Evolutionary conservation across 2,797 vertebrate species (phyloP).

Genomic region (Sarcoramphus papa): DNA sequence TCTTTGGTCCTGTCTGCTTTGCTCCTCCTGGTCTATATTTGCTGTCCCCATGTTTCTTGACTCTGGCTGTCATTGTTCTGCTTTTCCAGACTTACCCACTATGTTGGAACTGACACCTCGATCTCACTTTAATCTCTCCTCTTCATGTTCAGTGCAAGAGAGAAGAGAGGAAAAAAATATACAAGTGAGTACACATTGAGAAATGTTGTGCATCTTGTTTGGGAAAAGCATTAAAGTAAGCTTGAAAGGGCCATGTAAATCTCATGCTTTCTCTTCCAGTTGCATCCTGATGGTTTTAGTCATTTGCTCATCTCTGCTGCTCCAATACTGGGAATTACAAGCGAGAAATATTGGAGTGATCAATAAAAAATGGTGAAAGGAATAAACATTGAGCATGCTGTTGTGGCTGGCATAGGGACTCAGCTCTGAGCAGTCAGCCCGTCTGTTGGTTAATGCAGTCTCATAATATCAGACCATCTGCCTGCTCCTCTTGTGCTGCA

Average conservation of each 20-base stretch:
- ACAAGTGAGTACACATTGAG: neutral
- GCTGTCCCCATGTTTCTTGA: neutral
- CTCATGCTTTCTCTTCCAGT: neutral
- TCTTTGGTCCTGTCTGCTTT: neutral
- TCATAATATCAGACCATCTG: slow-evolving; percentile 36
- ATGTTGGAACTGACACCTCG: neutral
- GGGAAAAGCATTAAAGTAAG: neutral
- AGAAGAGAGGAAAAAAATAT: neutral
- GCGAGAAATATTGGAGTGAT: slow-evolving; percentile 15
- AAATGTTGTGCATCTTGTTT: neutral
- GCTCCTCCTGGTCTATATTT: neutral
- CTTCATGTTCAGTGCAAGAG: neutral
- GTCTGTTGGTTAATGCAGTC: slow-evolving; percentile 9
- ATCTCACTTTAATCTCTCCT: neutral
- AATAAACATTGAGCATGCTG: slow-evolving; percentile 15
- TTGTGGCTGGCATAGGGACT: slow-evolving; percentile 31
- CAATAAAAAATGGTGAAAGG: neutral
- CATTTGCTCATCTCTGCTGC: neutral
- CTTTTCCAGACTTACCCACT: neutral
- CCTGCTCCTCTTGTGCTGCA: neutral
- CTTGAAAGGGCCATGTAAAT: neutral
- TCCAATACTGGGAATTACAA: neutral
- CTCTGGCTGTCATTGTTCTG: neutral
- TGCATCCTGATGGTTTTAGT: neutral
- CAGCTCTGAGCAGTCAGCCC: slow-evolving; percentile 27